These are phyloP conservation scores for Odontomachus brunneus DNA, from an alignment of 1,140 invertebrate genomes.

Conservation along the genomic window DNA sequence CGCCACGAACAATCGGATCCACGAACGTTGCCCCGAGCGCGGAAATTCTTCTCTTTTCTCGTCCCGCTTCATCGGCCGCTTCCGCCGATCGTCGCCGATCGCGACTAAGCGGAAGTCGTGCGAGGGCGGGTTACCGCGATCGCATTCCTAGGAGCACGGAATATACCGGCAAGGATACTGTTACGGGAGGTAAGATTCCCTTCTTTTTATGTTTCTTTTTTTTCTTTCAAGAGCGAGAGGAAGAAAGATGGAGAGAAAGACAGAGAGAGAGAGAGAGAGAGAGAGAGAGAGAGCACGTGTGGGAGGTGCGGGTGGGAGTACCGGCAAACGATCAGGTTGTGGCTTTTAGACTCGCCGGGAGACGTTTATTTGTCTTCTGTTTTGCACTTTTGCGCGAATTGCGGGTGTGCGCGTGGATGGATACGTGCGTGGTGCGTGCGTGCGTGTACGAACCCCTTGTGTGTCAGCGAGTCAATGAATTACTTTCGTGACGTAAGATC, in stretches of 20 bases:
- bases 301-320: constrained; percentile 28
- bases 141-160: constrained; percentile 34
- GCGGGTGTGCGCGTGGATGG: background rate
- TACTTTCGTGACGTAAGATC: constrained; percentile 46
- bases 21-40: too few relatives aligned
- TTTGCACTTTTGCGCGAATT: constrained; percentile 15
- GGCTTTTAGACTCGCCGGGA: background rate
- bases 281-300: constrained; percentile 27
- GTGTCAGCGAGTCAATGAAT: constrained; percentile 35
- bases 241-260: background rate
- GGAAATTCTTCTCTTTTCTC: background rate
- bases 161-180: constrained; percentile 27
- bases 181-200: constrained; percentile 47
- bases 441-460: constrained; percentile 14
- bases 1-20: too few relatives aligned
- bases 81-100: constrained; percentile 7
- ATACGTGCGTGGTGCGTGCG: too few relatives aligned
- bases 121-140: constrained; percentile 38
- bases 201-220: constrained; percentile 9
- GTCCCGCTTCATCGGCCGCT: background rate
- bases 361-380: constrained; percentile 21
- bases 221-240: background rate
- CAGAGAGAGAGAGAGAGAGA: constrained; percentile 8
- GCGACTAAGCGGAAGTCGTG: background rate
- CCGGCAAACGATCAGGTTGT: background rate